Conservation (phyloP, 2,888 invertebrate species). For the Dolichomitus sp. region DNA sequence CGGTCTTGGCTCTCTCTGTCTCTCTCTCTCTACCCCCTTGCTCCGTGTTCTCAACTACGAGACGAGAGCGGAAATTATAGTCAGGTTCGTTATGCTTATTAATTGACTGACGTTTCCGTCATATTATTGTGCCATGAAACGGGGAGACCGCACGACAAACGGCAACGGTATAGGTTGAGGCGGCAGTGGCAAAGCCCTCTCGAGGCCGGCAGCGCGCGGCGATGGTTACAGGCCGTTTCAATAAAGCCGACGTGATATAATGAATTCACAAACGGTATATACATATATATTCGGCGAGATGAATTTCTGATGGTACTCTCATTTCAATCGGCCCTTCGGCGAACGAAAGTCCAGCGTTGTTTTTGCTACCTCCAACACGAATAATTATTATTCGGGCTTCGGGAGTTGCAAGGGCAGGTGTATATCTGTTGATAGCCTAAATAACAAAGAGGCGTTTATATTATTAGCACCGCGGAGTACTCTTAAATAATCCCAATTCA, state of each 20-base stretch:
- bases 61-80: conserved; percentile 85
- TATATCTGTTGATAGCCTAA: conserved; percentile 26
- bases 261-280: conserved; percentile 58
- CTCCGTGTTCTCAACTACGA: conserved; percentile 35
- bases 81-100: conserved; percentile 86
- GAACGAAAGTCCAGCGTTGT: conserved; percentile 53
- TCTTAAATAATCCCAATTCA: conserved; percentile 7
- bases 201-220: conserved; percentile 54
- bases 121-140: conserved; percentile 79
- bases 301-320: conserved; percentile 73
- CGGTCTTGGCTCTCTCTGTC: conserved; percentile 37
- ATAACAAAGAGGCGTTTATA: conserved; percentile 47
- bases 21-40: conserved; percentile 46
- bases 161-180: conserved; percentile 30
- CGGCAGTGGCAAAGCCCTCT: conserved; percentile 67
- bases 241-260: conserved; percentile 67
- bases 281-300: conserved; percentile 62
- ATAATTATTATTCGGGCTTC: conserved; percentile 43
- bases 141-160: conserved; percentile 65
- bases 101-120: conserved; percentile 86
- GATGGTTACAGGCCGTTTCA: conserved; percentile 64
- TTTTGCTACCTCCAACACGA: conserved; percentile 25
- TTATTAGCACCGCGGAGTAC: conserved; percentile 5
- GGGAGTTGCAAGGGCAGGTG: conserved; percentile 35
- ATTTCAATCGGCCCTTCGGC: conserved; percentile 46